A percentile compares a stretch with the other conserved stretches of the same genome.
Conservation (phyloP, 2,113 vertebrate genomes). For the Atherinomorus stipes region DNA sequence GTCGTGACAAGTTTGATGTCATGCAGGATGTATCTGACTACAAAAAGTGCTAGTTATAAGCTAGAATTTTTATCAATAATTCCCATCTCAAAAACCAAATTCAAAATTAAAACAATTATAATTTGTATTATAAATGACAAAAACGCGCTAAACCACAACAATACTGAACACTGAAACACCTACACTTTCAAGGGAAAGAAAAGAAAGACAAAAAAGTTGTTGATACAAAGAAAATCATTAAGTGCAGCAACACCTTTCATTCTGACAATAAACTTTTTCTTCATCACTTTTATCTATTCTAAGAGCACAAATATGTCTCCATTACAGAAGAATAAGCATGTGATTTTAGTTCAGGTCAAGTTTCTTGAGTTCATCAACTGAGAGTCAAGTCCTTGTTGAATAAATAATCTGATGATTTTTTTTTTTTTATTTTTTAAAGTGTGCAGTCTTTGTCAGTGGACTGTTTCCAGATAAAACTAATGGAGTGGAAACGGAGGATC, state of each 20-base stretch:
- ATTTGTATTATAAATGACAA: no score
- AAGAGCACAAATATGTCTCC: constrained; percentile 14
- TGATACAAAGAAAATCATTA: no score
- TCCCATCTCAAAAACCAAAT: no score
- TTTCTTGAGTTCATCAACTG: not conserved
- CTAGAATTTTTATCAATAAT: not conserved
- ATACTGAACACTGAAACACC: no score
- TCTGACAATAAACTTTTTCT: not conserved
- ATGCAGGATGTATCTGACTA: not conserved
- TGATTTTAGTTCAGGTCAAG: not conserved
- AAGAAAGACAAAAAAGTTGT: no score
- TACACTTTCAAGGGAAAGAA: no score
- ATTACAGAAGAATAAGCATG: not conserved
- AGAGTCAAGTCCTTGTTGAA: not conserved
- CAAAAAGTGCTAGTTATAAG: not conserved
- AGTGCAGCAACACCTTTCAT: constrained; percentile 2
- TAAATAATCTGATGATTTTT: no score
- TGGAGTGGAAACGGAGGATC: no score
- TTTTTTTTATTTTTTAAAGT: not conserved
- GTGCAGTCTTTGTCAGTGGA: not conserved
- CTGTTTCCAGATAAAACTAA: not conserved
- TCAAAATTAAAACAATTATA: no score
- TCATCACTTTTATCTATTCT: constrained; percentile 24
- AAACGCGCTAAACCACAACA: no score
- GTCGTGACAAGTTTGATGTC: constrained; percentile 1